These are phyloP conservation scores for Trichacis sp. DNA, from an alignment of 2,888 invertebrate species.

Conservation along the genomic window DNA sequence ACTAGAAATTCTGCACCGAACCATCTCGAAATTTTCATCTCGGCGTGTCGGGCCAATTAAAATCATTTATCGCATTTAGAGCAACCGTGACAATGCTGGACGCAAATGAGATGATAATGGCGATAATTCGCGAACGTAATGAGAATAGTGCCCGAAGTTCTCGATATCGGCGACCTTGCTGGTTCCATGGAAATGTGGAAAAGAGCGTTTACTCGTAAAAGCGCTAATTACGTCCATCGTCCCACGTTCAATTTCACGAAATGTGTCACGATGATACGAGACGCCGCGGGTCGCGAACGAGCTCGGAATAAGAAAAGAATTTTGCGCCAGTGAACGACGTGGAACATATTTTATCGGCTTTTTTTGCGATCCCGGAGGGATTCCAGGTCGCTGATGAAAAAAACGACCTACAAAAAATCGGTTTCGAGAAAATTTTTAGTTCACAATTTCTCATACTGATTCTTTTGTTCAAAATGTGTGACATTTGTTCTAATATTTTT, in stretches of 20 bases:
- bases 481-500: no score
- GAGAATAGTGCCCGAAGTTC: background rate
- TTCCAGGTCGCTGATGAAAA: no score
- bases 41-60: background rate
- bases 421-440: no score
- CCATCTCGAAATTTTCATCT: no score
- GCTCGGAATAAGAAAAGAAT: slow-evolving; percentile 12
- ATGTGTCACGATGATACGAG: slow-evolving; percentile 36
- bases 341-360: background rate
- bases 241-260: slow-evolving; percentile 37
- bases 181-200: slow-evolving; percentile 5
- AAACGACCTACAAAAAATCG: no score
- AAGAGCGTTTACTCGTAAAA: slow-evolving; percentile 23
- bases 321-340: background rate
- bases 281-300: slow-evolving; percentile 13
- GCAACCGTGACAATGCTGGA: background rate
- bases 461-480: no score
- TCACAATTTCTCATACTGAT: no score
- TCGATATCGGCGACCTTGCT: background rate
- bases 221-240: slow-evolving; percentile 16
- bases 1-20: no score
- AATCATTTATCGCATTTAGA: background rate
- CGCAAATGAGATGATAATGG: slow-evolving; percentile 6
- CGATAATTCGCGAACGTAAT: slow-evolving; percentile 1
- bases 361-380: no score